Percentiles rank a stretch among this genome's conserved stretches.
Conservation (phyloP, 2,797 vertebrate species). For the Chrysocyon brachyurus region DNA sequence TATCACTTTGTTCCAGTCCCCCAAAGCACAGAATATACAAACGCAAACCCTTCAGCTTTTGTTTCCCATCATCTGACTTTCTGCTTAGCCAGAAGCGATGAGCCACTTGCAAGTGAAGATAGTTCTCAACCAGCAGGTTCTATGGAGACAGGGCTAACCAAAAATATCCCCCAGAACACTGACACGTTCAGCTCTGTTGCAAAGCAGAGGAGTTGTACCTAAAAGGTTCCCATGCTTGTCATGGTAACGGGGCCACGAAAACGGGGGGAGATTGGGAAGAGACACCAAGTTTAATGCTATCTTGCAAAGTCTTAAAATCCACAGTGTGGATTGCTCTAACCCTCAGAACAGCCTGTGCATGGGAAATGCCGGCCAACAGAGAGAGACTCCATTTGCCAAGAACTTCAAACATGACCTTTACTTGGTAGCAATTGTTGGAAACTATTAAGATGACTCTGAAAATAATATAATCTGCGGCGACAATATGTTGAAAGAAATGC, state of each 20-base stretch:
- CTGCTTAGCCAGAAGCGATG: neutral
- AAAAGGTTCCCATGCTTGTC: neutral
- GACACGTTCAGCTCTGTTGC: neutral
- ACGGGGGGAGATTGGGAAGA: neutral
- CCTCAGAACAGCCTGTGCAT: conserved; percentile 19
- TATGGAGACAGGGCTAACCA: neutral
- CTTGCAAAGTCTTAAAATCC: neutral
- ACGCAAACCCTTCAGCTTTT: neutral
- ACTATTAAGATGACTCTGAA: conserved; percentile 81
- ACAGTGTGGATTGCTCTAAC: neutral
- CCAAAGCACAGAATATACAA: neutral
- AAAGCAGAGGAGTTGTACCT: neutral
- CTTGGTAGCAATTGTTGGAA: conserved; percentile 80
- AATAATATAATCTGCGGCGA: conserved; percentile 75
- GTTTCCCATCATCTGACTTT: neutral
- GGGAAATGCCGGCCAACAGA: conserved; percentile 63
- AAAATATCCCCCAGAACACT: neutral
- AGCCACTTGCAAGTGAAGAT: neutral
- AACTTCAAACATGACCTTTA: conserved; percentile 78
- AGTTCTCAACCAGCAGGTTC: neutral
- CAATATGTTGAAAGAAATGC: conserved; percentile 78
- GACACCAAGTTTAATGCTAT: neutral
- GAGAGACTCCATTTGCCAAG: conserved; percentile 75
- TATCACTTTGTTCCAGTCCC: neutral
- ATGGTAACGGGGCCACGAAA: neutral